A percentile compares a stretch with the other conserved stretches of the same genome.
Evolutionary conservation across 2,888 invertebrate genomes (phyloP).

Genomic region (Rhamphomyia laevipes): DNA sequence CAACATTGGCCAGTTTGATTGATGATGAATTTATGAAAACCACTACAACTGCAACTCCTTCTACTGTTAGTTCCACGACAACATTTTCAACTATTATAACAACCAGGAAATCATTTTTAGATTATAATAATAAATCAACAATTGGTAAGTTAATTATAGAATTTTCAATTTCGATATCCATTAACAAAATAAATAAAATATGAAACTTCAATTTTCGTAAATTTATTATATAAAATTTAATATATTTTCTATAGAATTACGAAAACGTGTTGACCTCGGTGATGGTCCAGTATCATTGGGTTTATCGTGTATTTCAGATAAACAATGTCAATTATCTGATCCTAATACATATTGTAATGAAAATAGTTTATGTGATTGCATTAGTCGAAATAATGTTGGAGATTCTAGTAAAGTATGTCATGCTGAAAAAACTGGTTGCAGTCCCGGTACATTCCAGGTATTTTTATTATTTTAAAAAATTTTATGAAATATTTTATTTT

Average conservation of each 20-base stretch:
- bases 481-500: neutral
- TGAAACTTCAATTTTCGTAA: neutral
- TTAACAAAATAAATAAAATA: neutral
- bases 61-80: slow-evolving; percentile 19
- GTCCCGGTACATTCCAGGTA: slow-evolving; percentile 69
- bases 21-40: slow-evolving; percentile 13
- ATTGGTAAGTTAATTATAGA: no score
- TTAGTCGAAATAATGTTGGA: neutral
- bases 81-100: slow-evolving; percentile 1
- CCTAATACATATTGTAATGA: slow-evolving; percentile 57
- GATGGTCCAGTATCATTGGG: slow-evolving; percentile 57
- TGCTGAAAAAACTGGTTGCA: slow-evolving; percentile 64
- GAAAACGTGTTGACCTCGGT: slow-evolving; percentile 36
- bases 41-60: slow-evolving; percentile 11
- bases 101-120: slow-evolving; percentile 2
- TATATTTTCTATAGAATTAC: slow-evolving; percentile 22
- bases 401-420: slow-evolving; percentile 50
- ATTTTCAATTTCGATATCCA: neutral
- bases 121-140: neutral
- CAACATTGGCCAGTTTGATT: slow-evolving; percentile 24
- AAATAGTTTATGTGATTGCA: slow-evolving; percentile 56
- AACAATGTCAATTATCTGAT: slow-evolving; percentile 72
- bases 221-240: neutral
- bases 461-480: slow-evolving; percentile 3
- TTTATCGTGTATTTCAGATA: slow-evolving; percentile 57